A percentile compares a stretch with the other conserved stretches of the same genome.
phyloP scores from a whole-genome alignment of 2,888 invertebrate genomes.

The Carabus problematicus region DNA sequence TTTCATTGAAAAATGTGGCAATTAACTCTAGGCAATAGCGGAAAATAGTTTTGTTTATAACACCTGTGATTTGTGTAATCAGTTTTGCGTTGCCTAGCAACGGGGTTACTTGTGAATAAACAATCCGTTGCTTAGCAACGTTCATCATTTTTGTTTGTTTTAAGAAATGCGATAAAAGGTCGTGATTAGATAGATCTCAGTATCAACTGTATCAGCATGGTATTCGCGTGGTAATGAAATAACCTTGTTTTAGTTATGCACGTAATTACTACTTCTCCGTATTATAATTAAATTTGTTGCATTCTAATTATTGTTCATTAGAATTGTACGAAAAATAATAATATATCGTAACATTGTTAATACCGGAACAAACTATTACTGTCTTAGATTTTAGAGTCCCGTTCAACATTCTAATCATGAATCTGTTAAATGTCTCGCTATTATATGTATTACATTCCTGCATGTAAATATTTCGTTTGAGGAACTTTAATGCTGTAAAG shows the following conservation, averaged over 20 bases:
- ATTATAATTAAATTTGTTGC: too few relatives aligned
- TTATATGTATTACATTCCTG: background rate
- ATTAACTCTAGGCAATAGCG: background rate
- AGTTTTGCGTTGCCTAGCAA: conserved; percentile 29
- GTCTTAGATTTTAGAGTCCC: too few relatives aligned
- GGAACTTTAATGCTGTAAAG: background rate
- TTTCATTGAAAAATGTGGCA: conserved; percentile 5
- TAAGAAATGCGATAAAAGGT: conserved; percentile 11
- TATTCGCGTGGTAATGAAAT: too few relatives aligned
- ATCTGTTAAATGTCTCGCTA: too few relatives aligned
- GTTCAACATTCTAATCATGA: too few relatives aligned
- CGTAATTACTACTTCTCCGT: too few relatives aligned
- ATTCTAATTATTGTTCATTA: too few relatives aligned
- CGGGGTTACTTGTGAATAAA: conserved; percentile 28
- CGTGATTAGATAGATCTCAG: background rate
- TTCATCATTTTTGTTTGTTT: conserved; percentile 22
- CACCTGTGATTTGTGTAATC: background rate
- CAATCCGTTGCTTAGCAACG: conserved; percentile 33
- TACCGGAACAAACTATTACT: too few relatives aligned
- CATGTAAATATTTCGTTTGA: background rate
- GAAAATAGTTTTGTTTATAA: conserved; percentile 2
- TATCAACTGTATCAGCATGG: too few relatives aligned
- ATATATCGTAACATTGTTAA: too few relatives aligned
- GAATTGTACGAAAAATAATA: too few relatives aligned
- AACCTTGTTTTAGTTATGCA: too few relatives aligned